Evolutionary conservation across 1,140 invertebrate genomes (phyloP).

Genomic region (Diorhabda carinulata): DNA sequence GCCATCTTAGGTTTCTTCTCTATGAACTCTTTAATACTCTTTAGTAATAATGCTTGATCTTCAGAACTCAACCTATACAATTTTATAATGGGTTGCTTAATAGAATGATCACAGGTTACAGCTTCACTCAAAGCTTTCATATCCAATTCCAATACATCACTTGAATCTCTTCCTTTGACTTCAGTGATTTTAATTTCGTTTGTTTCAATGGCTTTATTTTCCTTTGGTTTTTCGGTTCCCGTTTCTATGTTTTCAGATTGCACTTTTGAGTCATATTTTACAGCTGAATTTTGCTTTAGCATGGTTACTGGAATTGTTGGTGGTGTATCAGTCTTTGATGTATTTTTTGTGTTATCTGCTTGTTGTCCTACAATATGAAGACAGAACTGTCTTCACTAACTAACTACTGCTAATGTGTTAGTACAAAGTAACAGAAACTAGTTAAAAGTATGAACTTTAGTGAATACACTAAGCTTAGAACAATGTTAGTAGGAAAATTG

Average conservation of each 20-base stretch:
- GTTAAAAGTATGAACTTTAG: too few species aligned
- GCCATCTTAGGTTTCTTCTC: conserved; percentile 58
- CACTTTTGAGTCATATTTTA: background rate
- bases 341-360: background rate
- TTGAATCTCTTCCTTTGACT: background rate
- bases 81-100: conserved; percentile 47
- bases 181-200: background rate
- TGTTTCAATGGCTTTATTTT: background rate
- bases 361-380: background rate
- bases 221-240: background rate
- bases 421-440: too few species aligned
- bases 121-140: background rate
- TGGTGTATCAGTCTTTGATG: conserved; percentile 7
- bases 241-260: background rate
- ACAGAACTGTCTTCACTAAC: background rate
- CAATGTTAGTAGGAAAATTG: too few species aligned
- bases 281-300: conserved; percentile 1
- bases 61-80: conserved; percentile 48
- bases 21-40: conserved; percentile 58
- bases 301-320: conserved; percentile 7
- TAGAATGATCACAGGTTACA: conserved; percentile 12
- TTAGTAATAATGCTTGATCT: conserved; percentile 61
- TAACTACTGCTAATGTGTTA: background rate
- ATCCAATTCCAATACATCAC: background rate
- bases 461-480: too few species aligned